Percentiles rank a stretch among this genome's conserved stretches.
Conservation (phyloP, 2,113 vertebrate species). For the Vimba vimba region DNA sequence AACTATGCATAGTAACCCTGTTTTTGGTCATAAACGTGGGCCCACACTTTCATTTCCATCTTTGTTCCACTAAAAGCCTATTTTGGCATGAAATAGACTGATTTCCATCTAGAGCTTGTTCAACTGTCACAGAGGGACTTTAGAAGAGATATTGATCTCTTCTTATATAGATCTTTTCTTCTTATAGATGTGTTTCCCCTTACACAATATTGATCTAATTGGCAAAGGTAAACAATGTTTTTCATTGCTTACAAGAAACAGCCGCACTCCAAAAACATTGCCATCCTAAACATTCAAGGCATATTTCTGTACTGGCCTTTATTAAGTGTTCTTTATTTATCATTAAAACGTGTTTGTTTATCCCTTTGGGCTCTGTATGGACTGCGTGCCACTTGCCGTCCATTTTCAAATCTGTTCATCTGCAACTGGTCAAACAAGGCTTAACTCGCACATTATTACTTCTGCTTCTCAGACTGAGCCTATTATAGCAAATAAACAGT, state of each 20-base stretch:
- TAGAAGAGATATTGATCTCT: conserved; percentile 39
- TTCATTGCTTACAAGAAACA: conserved; percentile 41
- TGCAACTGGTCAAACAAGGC: conserved; percentile 35
- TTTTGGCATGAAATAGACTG: conserved; percentile 27
- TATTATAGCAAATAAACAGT: conserved; percentile 37
- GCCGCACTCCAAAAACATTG: conserved; percentile 32
- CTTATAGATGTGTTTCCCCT: conserved; percentile 46
- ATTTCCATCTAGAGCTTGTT: conserved; percentile 37
- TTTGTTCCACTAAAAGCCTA: conserved; percentile 31
- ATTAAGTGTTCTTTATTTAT: conserved; percentile 9
- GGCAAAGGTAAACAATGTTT: conserved; percentile 46
- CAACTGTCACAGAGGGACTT: conserved; percentile 31
- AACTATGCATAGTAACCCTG: not conserved
- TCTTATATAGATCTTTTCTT: conserved; percentile 40
- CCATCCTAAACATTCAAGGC: conserved; percentile 6
- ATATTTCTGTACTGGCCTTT: not conserved
- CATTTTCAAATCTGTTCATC: conserved; percentile 29
- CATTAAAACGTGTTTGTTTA: not conserved
- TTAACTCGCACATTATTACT: conserved; percentile 11
- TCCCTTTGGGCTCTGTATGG: not conserved
- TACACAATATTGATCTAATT: conserved; percentile 52
- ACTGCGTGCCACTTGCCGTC: not conserved
- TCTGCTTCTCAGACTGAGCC: conserved; percentile 17
- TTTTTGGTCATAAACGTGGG: conserved; percentile 4
- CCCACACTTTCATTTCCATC: conserved; percentile 33